Percentiles rank a stretch among this genome's conserved stretches.
Evolutionary conservation across 1,140 invertebrate species (phyloP).

Genomic region (Neomicropteryx cornuta): DNA sequence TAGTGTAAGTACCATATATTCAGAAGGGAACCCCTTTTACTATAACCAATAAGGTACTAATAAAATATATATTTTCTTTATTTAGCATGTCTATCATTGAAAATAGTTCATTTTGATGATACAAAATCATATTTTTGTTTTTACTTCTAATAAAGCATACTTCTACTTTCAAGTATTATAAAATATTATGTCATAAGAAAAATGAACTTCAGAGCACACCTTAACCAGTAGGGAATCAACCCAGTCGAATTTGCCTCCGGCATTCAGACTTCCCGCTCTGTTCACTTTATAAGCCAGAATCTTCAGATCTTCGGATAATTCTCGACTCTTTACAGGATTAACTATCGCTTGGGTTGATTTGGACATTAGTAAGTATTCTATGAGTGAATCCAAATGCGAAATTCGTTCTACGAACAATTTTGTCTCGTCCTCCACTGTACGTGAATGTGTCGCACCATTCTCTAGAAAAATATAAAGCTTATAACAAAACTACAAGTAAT

Average conservation of each 20-base stretch:
- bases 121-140: too few relatives aligned
- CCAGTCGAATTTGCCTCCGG: conserved; percentile 93
- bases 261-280: conserved; percentile 50
- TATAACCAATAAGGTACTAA: too few relatives aligned
- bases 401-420: conserved; percentile 42
- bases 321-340: conserved; percentile 16
- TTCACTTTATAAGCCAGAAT: conserved; percentile 30
- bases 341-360: conserved; percentile 13
- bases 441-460: conserved; percentile 14
- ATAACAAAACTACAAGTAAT: too few relatives aligned
- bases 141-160: too few relatives aligned
- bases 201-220: conserved; percentile 36
- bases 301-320: conserved; percentile 16
- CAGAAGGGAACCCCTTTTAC: too few relatives aligned
- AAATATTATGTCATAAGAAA: too few relatives aligned
- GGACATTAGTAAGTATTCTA: conserved; percentile 20
- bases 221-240: conserved; percentile 89
- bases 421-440: conserved; percentile 40
- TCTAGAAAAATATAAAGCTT: too few relatives aligned
- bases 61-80: too few relatives aligned
- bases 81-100: too few relatives aligned
- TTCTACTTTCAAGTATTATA: too few relatives aligned
- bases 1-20: too few relatives aligned
- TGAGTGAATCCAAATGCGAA: conserved; percentile 29
- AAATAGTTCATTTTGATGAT: too few relatives aligned